Percentiles rank a stretch among this genome's conserved stretches.
Evolutionary conservation across 2,797 vertebrate genomes (phyloP).

Genomic region (Hemibagrus guttatus): DNA sequence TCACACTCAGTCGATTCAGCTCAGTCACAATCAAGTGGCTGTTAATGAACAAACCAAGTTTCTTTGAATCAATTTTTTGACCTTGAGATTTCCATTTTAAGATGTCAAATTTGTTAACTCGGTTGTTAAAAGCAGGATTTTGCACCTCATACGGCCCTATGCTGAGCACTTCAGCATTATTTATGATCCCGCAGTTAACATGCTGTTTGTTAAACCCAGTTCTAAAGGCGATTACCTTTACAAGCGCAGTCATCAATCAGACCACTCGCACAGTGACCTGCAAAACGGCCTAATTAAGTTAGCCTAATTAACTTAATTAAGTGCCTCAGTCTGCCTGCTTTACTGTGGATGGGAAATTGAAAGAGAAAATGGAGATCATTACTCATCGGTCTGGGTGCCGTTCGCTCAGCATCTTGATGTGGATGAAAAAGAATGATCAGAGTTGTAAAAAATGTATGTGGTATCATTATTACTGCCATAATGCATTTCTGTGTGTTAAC

Average conservation of each 20-base stretch:
- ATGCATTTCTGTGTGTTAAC: constrained; percentile 11
- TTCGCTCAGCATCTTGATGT: constrained; percentile 68
- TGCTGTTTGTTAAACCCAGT: constrained; percentile 73
- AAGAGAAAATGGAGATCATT: constrained; percentile 84
- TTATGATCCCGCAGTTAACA: constrained; percentile 65
- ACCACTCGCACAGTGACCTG: constrained; percentile 81
- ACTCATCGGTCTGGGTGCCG: constrained; percentile 75
- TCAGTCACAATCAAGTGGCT: neutral
- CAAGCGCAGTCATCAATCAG: constrained; percentile 82
- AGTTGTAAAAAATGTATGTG: constrained; percentile 18
- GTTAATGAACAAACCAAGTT: neutral
- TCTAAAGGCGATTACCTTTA: constrained; percentile 81
- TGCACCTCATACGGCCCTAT: constrained; percentile 13
- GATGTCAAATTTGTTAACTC: constrained; percentile 37
- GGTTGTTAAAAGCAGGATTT: constrained; percentile 50
- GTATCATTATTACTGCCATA: neutral
- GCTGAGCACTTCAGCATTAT: constrained; percentile 45
- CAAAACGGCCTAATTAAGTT: constrained; percentile 86
- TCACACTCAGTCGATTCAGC: neutral
- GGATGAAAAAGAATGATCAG: constrained; percentile 14
- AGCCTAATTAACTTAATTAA: constrained; percentile 91
- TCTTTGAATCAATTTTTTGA: constrained; percentile 26
- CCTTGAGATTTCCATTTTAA: constrained; percentile 37
- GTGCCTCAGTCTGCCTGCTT: constrained; percentile 81
- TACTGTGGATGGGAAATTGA: constrained; percentile 82